Conservation (phyloP, 2,797 vertebrate genomes). For the Gallinago solitaria region DNA sequence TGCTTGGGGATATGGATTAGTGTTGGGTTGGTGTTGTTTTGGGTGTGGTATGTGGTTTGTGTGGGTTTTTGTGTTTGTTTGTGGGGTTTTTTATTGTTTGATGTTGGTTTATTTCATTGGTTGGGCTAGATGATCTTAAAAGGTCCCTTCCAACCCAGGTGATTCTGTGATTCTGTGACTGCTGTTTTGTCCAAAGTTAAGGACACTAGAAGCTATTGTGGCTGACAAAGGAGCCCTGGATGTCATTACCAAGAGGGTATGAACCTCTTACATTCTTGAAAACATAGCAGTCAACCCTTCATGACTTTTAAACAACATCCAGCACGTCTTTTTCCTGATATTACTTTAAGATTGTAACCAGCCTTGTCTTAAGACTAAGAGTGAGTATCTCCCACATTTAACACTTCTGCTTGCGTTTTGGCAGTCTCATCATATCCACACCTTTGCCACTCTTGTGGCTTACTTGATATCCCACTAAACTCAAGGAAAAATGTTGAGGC, state of each 20-base stretch:
- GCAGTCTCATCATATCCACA: neutral
- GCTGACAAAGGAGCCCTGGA: neutral
- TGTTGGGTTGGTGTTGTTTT: too few relatives aligned
- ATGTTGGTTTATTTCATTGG: too few relatives aligned
- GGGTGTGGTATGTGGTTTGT: too few relatives aligned
- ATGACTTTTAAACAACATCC: neutral
- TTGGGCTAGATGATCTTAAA: too few relatives aligned
- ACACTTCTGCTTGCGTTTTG: neutral
- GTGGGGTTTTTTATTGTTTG: too few relatives aligned
- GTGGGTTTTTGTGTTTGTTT: too few relatives aligned
- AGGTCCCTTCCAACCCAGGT: too few relatives aligned
- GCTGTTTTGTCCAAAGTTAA: neutral
- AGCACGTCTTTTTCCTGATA: neutral
- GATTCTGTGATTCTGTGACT: neutral
- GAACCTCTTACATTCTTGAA: neutral
- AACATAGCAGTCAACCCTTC: neutral
- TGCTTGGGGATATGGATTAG: too few relatives aligned
- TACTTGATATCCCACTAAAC: neutral
- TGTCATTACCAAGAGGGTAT: neutral
- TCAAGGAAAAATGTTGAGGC: neutral
- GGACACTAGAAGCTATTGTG: neutral
- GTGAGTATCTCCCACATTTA: neutral
- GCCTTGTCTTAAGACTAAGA: neutral
- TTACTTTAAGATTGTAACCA: neutral
- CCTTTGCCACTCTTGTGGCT: neutral